Evolutionary conservation across 2,113 vertebrate genomes (phyloP).

Genomic region (Craseonycteris thonglongyai): DNA sequence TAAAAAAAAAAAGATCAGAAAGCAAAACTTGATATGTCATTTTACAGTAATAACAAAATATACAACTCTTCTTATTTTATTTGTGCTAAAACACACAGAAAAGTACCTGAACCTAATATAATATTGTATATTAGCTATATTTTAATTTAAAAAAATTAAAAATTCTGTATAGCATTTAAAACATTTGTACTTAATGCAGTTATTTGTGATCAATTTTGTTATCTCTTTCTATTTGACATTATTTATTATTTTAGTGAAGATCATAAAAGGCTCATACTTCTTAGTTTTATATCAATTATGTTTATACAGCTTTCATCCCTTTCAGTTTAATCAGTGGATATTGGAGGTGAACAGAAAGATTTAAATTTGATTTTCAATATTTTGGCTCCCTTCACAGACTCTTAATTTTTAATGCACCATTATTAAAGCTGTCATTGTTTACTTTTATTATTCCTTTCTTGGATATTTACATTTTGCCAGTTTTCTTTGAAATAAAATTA

Average conservation of each 20-base stretch:
- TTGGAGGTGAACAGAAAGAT: neutral
- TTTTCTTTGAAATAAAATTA: constrained; percentile 16
- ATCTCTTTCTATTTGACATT: neutral
- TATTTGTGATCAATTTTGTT: neutral
- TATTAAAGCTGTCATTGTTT: neutral
- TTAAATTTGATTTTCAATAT: neutral
- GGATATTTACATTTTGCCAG: neutral
- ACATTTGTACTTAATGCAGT: neutral
- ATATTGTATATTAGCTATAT: too few species aligned
- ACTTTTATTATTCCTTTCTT: neutral
- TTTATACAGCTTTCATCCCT: neutral
- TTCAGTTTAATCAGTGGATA: neutral
- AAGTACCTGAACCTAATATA: neutral
- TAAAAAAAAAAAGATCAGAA: neutral
- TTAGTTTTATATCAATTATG: neutral
- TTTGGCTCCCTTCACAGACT: neutral
- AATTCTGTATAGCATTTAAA: neutral
- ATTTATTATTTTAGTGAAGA: neutral
- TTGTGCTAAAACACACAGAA: neutral
- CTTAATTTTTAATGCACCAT: neutral
- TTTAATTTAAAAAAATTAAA: too few species aligned
- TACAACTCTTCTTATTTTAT: neutral
- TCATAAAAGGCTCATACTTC: neutral
- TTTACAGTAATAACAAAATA: neutral
- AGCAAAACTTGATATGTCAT: neutral